Percentiles rank a stretch among this genome's conserved stretches.
These are phyloP conservation scores for Coregonus ussuriensis DNA, from an alignment of 2,797 vertebrate genomes.

Conservation along the genomic window DNA sequence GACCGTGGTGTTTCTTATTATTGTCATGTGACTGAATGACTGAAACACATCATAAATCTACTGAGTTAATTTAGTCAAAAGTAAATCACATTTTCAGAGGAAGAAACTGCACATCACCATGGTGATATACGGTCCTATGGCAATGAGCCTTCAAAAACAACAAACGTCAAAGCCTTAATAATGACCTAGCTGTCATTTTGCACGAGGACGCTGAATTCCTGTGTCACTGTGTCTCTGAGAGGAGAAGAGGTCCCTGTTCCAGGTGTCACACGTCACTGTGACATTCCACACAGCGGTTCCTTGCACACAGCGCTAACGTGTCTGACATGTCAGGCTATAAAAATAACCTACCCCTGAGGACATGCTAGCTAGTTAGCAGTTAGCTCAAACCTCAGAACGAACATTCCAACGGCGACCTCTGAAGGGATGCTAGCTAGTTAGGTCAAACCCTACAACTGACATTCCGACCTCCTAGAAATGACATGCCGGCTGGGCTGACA, in stretches of 20 bases:
- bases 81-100: not conserved
- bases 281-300: slow-evolving; percentile 29
- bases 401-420: not conserved
- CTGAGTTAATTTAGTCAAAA: not conserved
- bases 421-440: not conserved
- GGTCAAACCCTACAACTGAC: not conserved
- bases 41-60: not conserved
- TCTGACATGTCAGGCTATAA: slow-evolving; percentile 4
- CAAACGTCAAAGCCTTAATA: slow-evolving; percentile 23
- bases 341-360: not conserved
- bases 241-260: not conserved
- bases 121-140: not conserved
- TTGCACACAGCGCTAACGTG: not conserved
- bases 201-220: slow-evolving; percentile 21
- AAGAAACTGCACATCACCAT: not conserved
- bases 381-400: not conserved
- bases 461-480: not conserved
- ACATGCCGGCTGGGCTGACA: not conserved
- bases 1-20: not conserved
- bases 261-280: not conserved
- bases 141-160: not conserved
- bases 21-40: not conserved
- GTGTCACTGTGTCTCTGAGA: slow-evolving; percentile 6
- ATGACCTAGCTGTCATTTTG: slow-evolving; percentile 23
- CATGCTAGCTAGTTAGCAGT: not conserved